Percentiles rank a stretch among this genome's conserved stretches.
Conservation (phyloP, 2,888 invertebrate genomes). For the Trachelus iudaicus region DNA sequence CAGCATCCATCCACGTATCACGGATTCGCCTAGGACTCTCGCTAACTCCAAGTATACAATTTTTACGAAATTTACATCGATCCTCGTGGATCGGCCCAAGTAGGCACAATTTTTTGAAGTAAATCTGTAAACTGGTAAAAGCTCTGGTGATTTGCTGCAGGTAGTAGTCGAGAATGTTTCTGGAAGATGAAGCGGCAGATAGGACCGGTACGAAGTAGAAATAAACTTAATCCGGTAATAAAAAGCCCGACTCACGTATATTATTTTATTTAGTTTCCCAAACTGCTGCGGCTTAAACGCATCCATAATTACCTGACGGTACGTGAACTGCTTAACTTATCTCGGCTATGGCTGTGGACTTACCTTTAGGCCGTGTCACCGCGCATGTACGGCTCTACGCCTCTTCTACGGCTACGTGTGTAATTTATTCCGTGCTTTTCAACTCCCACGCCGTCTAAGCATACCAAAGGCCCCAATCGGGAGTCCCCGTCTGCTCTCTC, state of each 20-base stretch:
- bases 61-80: neutral
- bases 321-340: slow-evolving; percentile 64
- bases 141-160: neutral
- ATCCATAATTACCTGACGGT: slow-evolving; percentile 62
- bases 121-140: neutral
- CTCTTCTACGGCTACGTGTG: slow-evolving; percentile 32
- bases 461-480: slow-evolving; percentile 23
- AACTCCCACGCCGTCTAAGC: slow-evolving; percentile 56
- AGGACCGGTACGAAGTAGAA: slow-evolving; percentile 36
- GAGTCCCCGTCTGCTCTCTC: neutral
- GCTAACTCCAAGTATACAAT: neutral
- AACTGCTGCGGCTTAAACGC: slow-evolving; percentile 64
- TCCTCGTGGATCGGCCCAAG: neutral
- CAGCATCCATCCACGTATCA: neutral
- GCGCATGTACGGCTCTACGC: neutral
- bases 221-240: slow-evolving; percentile 59
- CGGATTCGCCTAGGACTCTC: neutral
- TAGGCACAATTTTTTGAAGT: neutral
- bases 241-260: slow-evolving; percentile 62
- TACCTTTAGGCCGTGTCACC: slow-evolving; percentile 8
- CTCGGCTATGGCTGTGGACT: slow-evolving; percentile 13
- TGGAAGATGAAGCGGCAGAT: slow-evolving; percentile 16
- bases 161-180: neutral
- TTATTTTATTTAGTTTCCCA: slow-evolving; percentile 65
- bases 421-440: slow-evolving; percentile 60